Evolutionary conservation across 2,113 vertebrate genomes (phyloP).

Genomic region (Callopanchax toddi): DNA sequence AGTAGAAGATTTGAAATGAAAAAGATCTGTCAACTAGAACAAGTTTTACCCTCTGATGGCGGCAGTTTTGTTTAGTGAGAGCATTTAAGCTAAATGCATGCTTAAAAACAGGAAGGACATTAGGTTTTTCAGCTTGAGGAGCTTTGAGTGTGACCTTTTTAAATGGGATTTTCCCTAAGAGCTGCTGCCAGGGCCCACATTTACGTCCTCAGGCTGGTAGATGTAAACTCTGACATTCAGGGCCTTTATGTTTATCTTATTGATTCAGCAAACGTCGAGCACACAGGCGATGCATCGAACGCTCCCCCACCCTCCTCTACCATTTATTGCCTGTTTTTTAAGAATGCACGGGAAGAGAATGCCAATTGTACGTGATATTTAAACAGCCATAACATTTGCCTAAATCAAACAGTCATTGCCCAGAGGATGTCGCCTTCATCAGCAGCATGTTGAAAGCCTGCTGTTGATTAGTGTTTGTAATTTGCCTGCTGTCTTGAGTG

Average conservation of each 20-base stretch:
- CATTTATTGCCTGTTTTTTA: conserved; percentile 42
- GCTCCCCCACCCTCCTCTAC: conserved; percentile 41
- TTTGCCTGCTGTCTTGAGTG: conserved; percentile 45
- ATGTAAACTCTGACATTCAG: conserved; percentile 80
- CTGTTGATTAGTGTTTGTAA: conserved; percentile 59
- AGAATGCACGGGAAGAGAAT: conserved; percentile 59
- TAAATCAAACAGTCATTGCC: conserved; percentile 68
- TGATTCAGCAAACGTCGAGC: conserved; percentile 75
- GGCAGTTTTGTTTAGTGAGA: not conserved
- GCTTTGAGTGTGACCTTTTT: conserved; percentile 70
- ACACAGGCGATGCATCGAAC: conserved; percentile 35
- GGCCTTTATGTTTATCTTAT: conserved; percentile 77
- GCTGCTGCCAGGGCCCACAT: conserved; percentile 64
- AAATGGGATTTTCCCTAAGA: conserved; percentile 67
- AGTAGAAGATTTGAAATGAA: not conserved
- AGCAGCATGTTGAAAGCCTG: conserved; percentile 55
- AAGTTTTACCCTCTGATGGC: too few species aligned
- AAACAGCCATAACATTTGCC: conserved; percentile 79
- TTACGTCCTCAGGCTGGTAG: conserved; percentile 72
- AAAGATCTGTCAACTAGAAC: not conserved
- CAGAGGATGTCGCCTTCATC: conserved; percentile 48
- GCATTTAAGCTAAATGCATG: not conserved
- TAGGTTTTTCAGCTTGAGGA: conserved; percentile 59
- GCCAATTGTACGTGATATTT: conserved; percentile 81
- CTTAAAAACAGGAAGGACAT: conserved; percentile 15